Evolutionary conservation across 1,140 invertebrate species (phyloP).

Genomic region (Hylaeus anthracinus): DNA sequence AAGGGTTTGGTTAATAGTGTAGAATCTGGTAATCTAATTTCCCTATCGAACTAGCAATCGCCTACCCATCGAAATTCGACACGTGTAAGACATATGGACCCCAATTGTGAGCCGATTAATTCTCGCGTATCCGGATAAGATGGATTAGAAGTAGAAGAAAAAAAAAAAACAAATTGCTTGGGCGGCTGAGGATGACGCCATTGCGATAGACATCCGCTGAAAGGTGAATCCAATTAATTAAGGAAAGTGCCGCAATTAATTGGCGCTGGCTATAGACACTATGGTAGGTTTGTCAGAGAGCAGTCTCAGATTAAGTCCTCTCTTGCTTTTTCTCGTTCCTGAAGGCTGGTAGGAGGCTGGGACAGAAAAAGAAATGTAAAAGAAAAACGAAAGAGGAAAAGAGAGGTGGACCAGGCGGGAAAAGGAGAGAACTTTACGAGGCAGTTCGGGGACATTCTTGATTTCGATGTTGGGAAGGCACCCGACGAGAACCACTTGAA

Average conservation of each 20-base stretch:
- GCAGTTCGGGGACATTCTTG: slow-evolving; percentile 72
- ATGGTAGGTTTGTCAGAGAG: slow-evolving; percentile 35
- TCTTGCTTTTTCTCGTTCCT: slow-evolving; percentile 44
- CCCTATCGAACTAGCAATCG: background rate
- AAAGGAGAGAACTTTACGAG: slow-evolving; percentile 66
- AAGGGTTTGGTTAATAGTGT: too few relatives aligned
- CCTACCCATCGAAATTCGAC: background rate
- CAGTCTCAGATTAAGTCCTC: slow-evolving; percentile 62
- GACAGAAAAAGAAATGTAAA: slow-evolving; percentile 47
- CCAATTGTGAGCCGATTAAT: background rate
- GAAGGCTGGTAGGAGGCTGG: slow-evolving; percentile 29
- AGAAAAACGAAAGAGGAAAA: slow-evolving; percentile 42
- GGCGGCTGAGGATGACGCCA: slow-evolving; percentile 12
- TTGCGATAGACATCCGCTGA: slow-evolving; percentile 51
- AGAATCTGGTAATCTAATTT: too few relatives aligned
- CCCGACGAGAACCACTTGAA: slow-evolving; percentile 71
- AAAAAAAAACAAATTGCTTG: slow-evolving; percentile 42
- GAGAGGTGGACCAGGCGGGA: slow-evolving; percentile 30
- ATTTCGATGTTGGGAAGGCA: slow-evolving; percentile 67
- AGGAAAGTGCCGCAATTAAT: slow-evolving; percentile 68
- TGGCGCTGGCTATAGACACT: slow-evolving; percentile 40
- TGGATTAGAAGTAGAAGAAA: background rate
- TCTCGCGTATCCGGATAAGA: background rate
- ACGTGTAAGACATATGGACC: slow-evolving; percentile 9
- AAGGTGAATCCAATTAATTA: slow-evolving; percentile 73